Base-by-base conservation (phyloP, 2,113 vertebrate species). In the Nibea coibor region DNA sequence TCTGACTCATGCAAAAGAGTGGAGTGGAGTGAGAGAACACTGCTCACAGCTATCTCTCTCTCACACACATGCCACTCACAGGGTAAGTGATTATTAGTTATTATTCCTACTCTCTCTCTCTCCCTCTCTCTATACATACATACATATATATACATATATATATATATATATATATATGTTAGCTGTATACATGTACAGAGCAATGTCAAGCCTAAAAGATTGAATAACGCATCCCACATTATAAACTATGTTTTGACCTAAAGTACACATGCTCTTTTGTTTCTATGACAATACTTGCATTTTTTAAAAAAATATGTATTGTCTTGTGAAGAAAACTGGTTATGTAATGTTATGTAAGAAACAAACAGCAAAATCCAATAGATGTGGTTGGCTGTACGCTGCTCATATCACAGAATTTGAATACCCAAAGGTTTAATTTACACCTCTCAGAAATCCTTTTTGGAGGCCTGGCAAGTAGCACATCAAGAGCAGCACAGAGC, bases 1-100 rank as follows among this genome's bases (percentile, higher is more conserved):
- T 87, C 84, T 91, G 92, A 92, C 85, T 92, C 90, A 92, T 91
- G 90, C 64, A 26, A 86, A 83, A 84, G 86, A 91, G 80, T 83
- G 83, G 75, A 83, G 84, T 90, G 87, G 75, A 83, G 84, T 90
- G 87, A 89, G 79, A 89, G 70, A 86, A 91, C 75, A 78, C 78
- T 80, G 69, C 82, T 80, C 80, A 87, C 78, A 85, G 61, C 57
- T 82, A 66, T 57, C 54, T 66, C 70, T 59, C 63, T 45, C 47
- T 51, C 42, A 45, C 56, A 69, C 1, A 11, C 22, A 67, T 0
- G 12, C 67, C 50, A 51, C 53, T 67, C 19, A 74, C 62, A 75
- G 48, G 31, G 56, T 66, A 83, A 83, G 59, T 69, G 48, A 70
- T 75, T 65, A 84, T 87, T 85, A 82, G 57, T 83, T 61, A 65